Evolutionary conservation across 2,113 vertebrate genomes (phyloP), one percentile per base, ranked within the genome.

Genomic region (Corythornis madagascariensis): DNA sequence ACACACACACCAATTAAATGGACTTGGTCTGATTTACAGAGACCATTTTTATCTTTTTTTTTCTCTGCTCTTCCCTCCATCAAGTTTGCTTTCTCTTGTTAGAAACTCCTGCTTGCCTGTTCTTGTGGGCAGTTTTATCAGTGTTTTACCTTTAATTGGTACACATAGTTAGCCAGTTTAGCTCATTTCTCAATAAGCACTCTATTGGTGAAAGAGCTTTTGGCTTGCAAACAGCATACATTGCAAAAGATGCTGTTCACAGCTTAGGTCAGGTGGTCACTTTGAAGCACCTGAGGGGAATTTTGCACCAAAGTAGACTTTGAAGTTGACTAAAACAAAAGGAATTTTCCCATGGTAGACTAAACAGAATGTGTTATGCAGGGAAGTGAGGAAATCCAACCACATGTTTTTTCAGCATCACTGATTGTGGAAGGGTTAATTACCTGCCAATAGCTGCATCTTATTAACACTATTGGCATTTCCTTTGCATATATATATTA

Each of bases 401-500:
- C 26, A 69, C 25, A 31, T 38, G 28, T 45, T 83, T 95, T 94
- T 94, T 64, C 65, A 72, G 28, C 35, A 73, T 83, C 70, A 52
- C 35, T 69, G 79, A 77, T 72, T 90, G 66, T 6, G 57, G 91
- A 96, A 89, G 84, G 61, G 88, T 96, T 96, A 97, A 96, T 73
- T 70, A 66, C 38, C 50, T 86, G 91, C 73, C 88, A 94, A 86
- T 83, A 95, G 95, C 77, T 50, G 57, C 83, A 96, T 97, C 86
- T 94, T 94, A 95, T 90, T 96, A 72, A 93, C 69, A 87, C 91
- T 91, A 66, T 73, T 97, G 96, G 90, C 86, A 87, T 94, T 96
- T 96, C 67, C 83, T 84, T 94, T 75, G 91, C 52, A 66, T 87
- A 63, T 85, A 48, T 83, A 67, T 89, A 18, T 91, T 92, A 87